Evolutionary conservation across 1,140 invertebrate species (phyloP).

Genomic region (Hycleus phaleratus): DNA sequence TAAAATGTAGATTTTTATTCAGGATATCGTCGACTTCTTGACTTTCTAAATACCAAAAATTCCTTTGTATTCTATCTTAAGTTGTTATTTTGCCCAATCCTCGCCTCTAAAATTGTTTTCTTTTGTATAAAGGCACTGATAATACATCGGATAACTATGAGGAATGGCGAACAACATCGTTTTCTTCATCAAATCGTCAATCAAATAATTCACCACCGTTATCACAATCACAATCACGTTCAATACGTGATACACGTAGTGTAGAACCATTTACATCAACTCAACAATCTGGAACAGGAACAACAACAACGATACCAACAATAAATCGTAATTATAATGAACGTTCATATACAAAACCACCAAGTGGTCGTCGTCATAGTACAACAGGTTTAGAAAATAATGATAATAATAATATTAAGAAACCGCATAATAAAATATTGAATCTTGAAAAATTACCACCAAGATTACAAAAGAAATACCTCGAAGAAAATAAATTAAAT

Average conservation of each 20-base stretch:
- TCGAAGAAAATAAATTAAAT: conserved; percentile 44
- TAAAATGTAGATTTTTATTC: too few species aligned
- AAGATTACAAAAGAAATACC: conserved; percentile 46
- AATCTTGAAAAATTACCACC: conserved; percentile 47
- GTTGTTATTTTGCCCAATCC: too few species aligned
- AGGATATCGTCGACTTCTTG: too few species aligned
- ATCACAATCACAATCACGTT: not conserved
- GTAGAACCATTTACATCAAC: conserved; percentile 39
- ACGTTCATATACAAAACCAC: conserved; percentile 48
- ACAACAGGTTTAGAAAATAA: conserved; percentile 37
- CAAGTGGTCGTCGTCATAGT: conserved; percentile 44
- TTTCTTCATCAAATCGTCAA: conserved; percentile 42
- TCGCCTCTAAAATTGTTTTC: too few species aligned
- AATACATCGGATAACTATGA: conserved; percentile 37
- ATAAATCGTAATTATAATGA: conserved; percentile 20
- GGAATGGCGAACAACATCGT: conserved; percentile 40
- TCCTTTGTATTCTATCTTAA: too few species aligned
- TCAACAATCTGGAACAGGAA: conserved; percentile 21
- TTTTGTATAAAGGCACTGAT: conserved; percentile 11
- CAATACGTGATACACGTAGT: conserved; percentile 46
- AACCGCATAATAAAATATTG: conserved; percentile 19
- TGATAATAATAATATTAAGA: conserved; percentile 29
- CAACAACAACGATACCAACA: not conserved
- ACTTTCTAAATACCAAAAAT: too few species aligned
- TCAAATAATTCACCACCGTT: not conserved